These are phyloP conservation scores for Otus sunia DNA, from an alignment of 2,113 vertebrate genomes.

Conservation along the genomic window DNA sequence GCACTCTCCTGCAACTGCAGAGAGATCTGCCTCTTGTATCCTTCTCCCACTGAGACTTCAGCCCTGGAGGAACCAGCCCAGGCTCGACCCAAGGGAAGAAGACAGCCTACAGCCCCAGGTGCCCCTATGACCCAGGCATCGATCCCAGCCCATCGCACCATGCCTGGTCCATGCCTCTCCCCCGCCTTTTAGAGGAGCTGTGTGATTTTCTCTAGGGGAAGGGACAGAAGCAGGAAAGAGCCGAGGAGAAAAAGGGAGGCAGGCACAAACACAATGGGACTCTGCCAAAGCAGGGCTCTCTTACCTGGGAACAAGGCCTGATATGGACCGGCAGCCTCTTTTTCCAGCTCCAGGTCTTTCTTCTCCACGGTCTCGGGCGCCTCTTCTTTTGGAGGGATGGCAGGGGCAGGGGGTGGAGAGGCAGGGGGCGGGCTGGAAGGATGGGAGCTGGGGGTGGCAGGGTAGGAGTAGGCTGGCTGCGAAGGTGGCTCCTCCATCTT, in stretches of 20 bases:
- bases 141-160: background rate
- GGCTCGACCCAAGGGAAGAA: background rate
- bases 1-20: background rate
- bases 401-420: conserved; percentile 76
- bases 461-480: conserved; percentile 82
- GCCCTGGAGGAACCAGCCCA: conserved; percentile 1
- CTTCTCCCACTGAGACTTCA: background rate
- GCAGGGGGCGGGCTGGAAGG: conserved; percentile 74
- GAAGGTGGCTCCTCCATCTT: conserved; percentile 83
- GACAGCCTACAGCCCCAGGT: background rate
- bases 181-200: background rate
- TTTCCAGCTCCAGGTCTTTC: conserved; percentile 79
- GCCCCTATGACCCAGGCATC: background rate
- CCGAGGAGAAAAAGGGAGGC: conserved; percentile 6
- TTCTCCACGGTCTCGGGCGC: conserved; percentile 78
- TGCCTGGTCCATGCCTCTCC: background rate
- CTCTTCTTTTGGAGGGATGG: conserved; percentile 87
- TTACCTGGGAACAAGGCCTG: conserved; percentile 86
- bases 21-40: background rate
- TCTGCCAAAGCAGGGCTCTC: conserved; percentile 51
- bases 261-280: conserved; percentile 4
- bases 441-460: conserved; percentile 81
- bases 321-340: conserved; percentile 77
- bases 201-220: background rate
- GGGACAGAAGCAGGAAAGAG: conserved; percentile 57